Evolutionary conservation across 2,113 vertebrate genomes (phyloP).

Genomic region (Naja naja): DNA sequence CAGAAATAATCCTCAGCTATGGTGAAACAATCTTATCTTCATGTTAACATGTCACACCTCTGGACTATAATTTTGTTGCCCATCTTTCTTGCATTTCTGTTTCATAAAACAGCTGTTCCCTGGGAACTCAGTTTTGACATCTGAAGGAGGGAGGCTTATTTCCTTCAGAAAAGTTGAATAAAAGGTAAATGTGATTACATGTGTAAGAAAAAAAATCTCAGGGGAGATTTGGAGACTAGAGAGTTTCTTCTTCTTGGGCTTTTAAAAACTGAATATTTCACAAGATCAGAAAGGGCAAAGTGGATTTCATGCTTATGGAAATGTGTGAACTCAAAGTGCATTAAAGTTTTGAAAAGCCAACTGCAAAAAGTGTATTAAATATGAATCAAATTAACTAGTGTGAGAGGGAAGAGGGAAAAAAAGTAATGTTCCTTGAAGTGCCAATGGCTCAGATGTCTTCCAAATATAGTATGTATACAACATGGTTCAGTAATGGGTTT

Average conservation of each 20-base stretch:
- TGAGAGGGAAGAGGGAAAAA: constrained; percentile 34
- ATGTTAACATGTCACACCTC: background rate
- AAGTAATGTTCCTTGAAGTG: constrained; percentile 52
- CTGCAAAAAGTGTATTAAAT: constrained; percentile 59
- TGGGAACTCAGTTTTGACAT: background rate
- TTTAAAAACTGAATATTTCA: constrained; percentile 16
- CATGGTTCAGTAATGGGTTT: constrained; percentile 33
- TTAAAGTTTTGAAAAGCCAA: constrained; percentile 28
- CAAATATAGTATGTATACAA: constrained; percentile 44
- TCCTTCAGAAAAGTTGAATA: background rate
- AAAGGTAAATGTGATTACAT: background rate
- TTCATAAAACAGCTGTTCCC: background rate
- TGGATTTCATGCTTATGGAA: constrained; percentile 45
- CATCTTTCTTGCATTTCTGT: background rate
- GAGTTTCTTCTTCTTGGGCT: background rate
- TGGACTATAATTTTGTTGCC: background rate
- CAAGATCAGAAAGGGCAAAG: constrained; percentile 16
- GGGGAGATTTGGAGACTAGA: background rate
- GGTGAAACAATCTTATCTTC: background rate
- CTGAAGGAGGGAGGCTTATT: background rate
- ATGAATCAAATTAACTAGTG: constrained; percentile 59
- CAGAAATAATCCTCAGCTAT: background rate
- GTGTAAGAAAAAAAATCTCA: constrained; percentile 4
- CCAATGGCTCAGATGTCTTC: constrained; percentile 58
- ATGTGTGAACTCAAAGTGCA: constrained; percentile 43